A percentile compares a stretch with the other conserved stretches of the same genome.
Conservation (phyloP, 2,113 vertebrate genomes). For the Equus przewalskii region DNA sequence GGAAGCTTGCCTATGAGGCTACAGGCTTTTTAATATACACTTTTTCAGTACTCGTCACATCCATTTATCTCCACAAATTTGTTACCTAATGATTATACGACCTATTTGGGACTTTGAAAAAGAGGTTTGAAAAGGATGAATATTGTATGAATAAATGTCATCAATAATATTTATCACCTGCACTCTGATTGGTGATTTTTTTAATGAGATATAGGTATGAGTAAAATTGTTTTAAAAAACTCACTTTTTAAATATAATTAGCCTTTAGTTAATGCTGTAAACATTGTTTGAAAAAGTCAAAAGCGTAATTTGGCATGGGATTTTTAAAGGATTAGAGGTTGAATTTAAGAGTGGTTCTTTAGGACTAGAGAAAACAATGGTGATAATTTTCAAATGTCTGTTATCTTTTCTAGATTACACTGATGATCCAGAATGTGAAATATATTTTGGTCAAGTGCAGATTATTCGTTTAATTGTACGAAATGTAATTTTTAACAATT, state of each 20-base stretch:
- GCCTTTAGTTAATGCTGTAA: not conserved
- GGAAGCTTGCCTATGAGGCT: not conserved
- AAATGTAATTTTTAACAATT: not conserved
- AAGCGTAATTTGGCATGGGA: not conserved
- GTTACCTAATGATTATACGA: not conserved
- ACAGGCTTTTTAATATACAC: not conserved
- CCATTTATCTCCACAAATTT: not conserved
- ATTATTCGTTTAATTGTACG: not conserved
- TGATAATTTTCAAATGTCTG: conserved; percentile 1
- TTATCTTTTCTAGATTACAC: not conserved
- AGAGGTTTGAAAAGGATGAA: not conserved
- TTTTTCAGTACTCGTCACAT: not conserved
- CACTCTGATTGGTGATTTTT: not conserved
- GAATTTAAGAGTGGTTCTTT: not conserved
- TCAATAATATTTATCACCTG: not conserved
- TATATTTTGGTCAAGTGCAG: conserved; percentile 3
- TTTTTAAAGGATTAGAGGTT: not conserved
- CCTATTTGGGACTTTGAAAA: not conserved
- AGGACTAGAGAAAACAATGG: not conserved
- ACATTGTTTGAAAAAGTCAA: not conserved
- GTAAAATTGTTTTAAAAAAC: not conserved
- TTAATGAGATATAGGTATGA: not conserved
- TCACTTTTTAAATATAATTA: not conserved
- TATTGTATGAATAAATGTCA: not conserved
- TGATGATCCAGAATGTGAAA: not conserved